Evolutionary conservation across 2,797 vertebrate species (phyloP), one percentile per base, ranked within the genome.

Genomic region (Carapus acus): DNA sequence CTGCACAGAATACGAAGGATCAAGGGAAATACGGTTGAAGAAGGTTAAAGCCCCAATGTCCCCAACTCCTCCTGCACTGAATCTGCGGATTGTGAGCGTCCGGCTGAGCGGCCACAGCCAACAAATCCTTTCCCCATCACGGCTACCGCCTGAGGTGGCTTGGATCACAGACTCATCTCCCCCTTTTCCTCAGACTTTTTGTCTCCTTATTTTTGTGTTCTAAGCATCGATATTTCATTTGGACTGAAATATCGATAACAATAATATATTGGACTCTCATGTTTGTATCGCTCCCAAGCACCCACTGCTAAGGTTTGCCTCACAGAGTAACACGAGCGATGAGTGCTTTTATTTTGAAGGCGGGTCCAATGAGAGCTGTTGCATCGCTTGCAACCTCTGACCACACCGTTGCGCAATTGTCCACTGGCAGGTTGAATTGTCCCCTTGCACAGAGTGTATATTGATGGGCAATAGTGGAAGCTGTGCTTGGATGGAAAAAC

Each of bases 41-140:
- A 81, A 77, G 76, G 65, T 62, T 39, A 24, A 71, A 67, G 50
- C 71, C 65, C 58, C 50, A 24, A 31, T 56, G 55, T 54, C 52
- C 50, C 20, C 74, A 65, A 73, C 43, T 62, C 69, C 70, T 78
- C 59, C 85, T 84, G 81, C 82, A 84, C 82, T 85, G 82, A 85
- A 75, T 60, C 54, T 21, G 45, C 62, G 67, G 48, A 6, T n/a
- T 15, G 33, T 50, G 73, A 54, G 49, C 34, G 3, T 16, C 42
- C 60, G 41, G 43, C 70, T 60, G 47, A 21, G 53, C 43, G 48
- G 27, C 43, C 51, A 45, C n/a, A 78, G 65, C 49, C 43, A 51
- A 72, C 46, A 60, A 53, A 55, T 55, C 63, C 62, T 65, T 43
- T 43, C 67, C 53, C 46, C 20, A 15, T 60, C n/a, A 44, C 36